Conservation (phyloP, 2,113 vertebrate species). For the Merops nubicus region DNA sequence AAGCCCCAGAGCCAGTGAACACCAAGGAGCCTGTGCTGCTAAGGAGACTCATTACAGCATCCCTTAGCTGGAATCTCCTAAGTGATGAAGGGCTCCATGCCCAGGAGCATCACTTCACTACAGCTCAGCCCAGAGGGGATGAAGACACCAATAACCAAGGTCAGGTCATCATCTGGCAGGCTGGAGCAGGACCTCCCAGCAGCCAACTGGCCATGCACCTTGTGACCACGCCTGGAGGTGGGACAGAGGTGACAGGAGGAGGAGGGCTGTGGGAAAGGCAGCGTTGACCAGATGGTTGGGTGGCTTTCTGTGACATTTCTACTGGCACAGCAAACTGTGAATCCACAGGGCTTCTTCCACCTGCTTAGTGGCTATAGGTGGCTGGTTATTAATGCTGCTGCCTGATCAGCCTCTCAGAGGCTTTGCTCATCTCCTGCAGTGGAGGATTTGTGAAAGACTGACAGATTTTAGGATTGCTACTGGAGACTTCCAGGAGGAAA, state of each 20-base stretch:
- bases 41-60: not conserved
- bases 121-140: not conserved
- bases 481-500: not conserved
- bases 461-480: not conserved
- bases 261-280: not conserved
- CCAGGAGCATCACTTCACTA: not conserved
- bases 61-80: not conserved
- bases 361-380: not conserved
- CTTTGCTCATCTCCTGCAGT: not conserved
- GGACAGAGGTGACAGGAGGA: not conserved
- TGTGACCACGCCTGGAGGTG: not conserved
- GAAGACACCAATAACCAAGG: not conserved
- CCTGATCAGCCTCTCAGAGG: not conserved
- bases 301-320: not conserved
- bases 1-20: not conserved
- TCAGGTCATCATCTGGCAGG: not conserved
- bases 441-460: not conserved
- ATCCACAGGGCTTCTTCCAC: not conserved
- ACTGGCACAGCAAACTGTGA: not conserved
- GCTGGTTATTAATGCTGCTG: not conserved
- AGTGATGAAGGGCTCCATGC: not conserved
- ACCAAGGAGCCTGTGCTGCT: conserved; percentile 6
- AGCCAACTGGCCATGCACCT: no score
- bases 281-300: not conserved
- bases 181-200: no score